Evolutionary conservation across 2,797 vertebrate species (phyloP), one percentile per base, ranked within the genome.

Genomic region (Macroramphosus scolopax): DNA sequence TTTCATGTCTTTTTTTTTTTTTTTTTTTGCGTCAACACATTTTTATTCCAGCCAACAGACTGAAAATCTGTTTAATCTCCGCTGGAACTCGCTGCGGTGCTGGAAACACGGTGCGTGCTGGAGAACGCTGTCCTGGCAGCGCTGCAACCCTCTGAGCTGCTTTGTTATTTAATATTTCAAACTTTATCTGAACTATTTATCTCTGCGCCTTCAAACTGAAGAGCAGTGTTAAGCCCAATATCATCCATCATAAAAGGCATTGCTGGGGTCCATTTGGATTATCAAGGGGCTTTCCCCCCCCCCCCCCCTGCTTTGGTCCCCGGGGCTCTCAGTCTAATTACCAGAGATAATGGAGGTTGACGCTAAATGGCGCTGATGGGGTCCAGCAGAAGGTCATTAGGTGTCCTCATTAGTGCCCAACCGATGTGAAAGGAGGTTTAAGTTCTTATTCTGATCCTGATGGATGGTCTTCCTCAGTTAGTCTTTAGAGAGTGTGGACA

Each of bases 311-410:
- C 22, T 64, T 44, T 68, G 67, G 66, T 81, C 81, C 73, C 74
- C 11, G 22, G 80, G 78, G 82, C 70, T 77, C 73, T 83, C 75
- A 74, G 76, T 79, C 80, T 86, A 85, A 88, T 88, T 87, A 87
- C 64, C 70, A 76, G 80, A 86, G 85, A 85, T 86, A 87, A 88
- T 86, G 82, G 82, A 84, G 81, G 82, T 75, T 84, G 81, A 87
- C 81, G 70, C 75, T 80, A 83, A 86, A 84, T 78, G 75, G 72
- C 15, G 2, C 80, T 83, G 85, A 85, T 85, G 80, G 84, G 81
- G 85, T 86, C 82, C 85, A 85, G 77, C 80, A 85, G 82, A 87
- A 84, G 84, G 84, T 88, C 86, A 85, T 87, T 86, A 85, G 85
- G 81, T 82, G 79, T 80, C 80, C 84, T 87, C 87, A 87, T 88